These are phyloP conservation scores for Zaprionus africanus DNA, from an alignment of 1,140 invertebrate genomes.

Conservation along the genomic window DNA sequence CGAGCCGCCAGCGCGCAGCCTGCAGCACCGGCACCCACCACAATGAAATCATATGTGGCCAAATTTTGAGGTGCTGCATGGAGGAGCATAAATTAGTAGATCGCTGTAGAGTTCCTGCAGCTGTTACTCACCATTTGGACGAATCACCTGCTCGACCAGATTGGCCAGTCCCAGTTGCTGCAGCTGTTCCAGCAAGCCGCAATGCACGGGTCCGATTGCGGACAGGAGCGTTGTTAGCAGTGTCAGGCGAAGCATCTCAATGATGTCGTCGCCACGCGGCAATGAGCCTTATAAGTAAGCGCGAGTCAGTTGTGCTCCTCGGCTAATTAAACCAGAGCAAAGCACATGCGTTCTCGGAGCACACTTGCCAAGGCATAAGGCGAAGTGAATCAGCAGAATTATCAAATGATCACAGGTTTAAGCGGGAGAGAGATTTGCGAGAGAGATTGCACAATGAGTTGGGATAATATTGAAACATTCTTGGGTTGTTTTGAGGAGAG, in stretches of 20 bases:
- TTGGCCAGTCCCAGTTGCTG: slow-evolving; percentile 63
- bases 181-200: slow-evolving; percentile 49
- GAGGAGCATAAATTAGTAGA: background rate
- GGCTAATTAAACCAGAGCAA: background rate
- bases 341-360: background rate
- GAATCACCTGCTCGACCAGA: slow-evolving; percentile 48
- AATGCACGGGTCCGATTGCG: background rate
- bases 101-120: no score
- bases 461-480: no score
- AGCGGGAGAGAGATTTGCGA: background rate
- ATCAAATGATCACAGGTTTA: background rate
- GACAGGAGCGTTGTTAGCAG: slow-evolving; percentile 24
- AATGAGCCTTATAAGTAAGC: slow-evolving; percentile 19
- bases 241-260: slow-evolving; percentile 30
- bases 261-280: slow-evolving; percentile 4
- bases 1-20: slow-evolving; percentile 93
- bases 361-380: background rate
- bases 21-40: slow-evolving; percentile 94
- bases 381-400: background rate
- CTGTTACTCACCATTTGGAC: slow-evolving; percentile 58
- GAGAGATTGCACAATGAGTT: no score
- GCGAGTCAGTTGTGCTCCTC: background rate
- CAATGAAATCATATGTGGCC: slow-evolving; percentile 90
- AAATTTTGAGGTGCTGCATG: slow-evolving; percentile 58
- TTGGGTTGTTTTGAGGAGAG: no score